These are phyloP conservation scores for Myathropa florea DNA, from an alignment of 2,888 invertebrate genomes.

Conservation along the genomic window DNA sequence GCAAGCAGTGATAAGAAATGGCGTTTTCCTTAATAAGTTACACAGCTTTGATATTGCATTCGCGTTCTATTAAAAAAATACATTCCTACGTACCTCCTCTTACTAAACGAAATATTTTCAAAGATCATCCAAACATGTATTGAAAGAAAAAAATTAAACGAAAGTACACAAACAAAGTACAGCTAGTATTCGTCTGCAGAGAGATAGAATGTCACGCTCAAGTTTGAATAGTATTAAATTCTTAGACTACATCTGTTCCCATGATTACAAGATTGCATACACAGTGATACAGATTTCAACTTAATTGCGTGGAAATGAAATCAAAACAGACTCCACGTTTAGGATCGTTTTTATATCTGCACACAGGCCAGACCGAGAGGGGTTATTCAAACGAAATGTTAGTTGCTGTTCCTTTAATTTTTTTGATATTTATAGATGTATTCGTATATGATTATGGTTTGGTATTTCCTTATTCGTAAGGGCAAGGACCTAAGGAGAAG, in stretches of 20 bases:
- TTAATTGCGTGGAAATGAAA: not conserved
- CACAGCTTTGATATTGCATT: too few species aligned
- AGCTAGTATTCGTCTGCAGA: not conserved
- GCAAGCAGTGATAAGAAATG: not conserved
- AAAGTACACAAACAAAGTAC: not conserved
- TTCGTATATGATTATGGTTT: conserved; percentile 6
- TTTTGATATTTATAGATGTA: not conserved
- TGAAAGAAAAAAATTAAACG: not conserved
- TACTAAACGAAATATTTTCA: too few species aligned
- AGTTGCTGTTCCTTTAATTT: not conserved
- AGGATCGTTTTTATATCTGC: not conserved
- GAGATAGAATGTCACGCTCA: not conserved
- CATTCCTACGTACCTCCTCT: too few species aligned
- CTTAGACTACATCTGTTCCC: not conserved
- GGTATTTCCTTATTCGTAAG: conserved; percentile 6
- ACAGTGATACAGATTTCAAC: conserved; percentile 39
- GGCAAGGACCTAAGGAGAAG: conserved; percentile 46
- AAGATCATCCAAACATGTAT: too few species aligned
- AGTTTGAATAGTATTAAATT: not conserved
- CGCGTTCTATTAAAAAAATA: too few species aligned
- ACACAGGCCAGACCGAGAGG: not conserved
- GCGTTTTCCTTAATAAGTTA: too few species aligned
- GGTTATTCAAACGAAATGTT: not conserved
- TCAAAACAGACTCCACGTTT: not conserved
- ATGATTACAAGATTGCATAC: conserved; percentile 48